Percentiles rank a stretch among this genome's conserved stretches.
Evolutionary conservation across 1,140 invertebrate species (phyloP).

Genomic region (Whitmania pigra): DNA sequence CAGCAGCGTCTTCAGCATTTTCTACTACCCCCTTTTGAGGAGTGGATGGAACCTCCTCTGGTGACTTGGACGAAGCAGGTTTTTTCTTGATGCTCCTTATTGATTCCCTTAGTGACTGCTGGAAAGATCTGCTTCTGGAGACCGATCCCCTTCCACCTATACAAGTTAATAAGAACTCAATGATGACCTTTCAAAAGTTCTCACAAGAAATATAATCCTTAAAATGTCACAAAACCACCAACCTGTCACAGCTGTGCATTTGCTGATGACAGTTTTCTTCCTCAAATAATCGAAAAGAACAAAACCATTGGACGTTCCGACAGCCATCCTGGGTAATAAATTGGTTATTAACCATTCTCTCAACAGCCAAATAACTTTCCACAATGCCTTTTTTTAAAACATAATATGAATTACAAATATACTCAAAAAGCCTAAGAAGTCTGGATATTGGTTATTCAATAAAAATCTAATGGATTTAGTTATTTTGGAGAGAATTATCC

Average conservation of each 20-base stretch:
- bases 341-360: no score
- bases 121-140: conserved; percentile 75
- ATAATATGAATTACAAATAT: neutral
- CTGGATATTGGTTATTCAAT: neutral
- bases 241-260: conserved; percentile 56
- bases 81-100: conserved; percentile 79
- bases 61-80: conserved; percentile 47
- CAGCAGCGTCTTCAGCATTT: conserved; percentile 1
- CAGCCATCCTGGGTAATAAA: conserved; percentile 50
- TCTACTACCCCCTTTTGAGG: conserved; percentile 16
- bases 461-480: neutral
- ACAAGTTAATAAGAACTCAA: no score
- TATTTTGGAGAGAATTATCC: no score
- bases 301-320: conserved; percentile 86
- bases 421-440: neutral
- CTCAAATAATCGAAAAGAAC: conserved; percentile 66
- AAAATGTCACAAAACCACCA: neutral
- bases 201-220: neutral
- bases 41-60: conserved; percentile 43
- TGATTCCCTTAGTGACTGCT: conserved; percentile 86
- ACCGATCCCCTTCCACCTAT: neutral
- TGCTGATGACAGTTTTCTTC: conserved; percentile 62
- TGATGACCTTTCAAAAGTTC: no score
- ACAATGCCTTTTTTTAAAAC: neutral
- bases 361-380: no score